These are phyloP conservation scores for Trialeurodes vaporariorum DNA, from an alignment of 1,140 invertebrate species.

Conservation along the genomic window DNA sequence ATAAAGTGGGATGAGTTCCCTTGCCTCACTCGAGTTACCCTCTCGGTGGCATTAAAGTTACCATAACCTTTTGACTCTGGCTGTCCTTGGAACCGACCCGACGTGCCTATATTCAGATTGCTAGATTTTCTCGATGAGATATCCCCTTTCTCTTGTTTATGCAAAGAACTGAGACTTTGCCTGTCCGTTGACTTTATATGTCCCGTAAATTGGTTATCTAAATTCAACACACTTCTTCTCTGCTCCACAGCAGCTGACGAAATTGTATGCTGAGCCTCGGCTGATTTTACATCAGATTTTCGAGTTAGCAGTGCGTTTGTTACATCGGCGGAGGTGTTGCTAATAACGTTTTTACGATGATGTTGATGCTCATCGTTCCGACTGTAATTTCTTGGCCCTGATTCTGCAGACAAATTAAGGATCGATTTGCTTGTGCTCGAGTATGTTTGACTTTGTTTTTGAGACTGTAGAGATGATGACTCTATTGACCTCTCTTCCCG, in stretches of 20 bases:
- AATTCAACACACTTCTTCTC: slow-evolving; percentile 61
- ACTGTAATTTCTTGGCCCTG: slow-evolving; percentile 10
- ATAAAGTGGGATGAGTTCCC: slow-evolving; percentile 59
- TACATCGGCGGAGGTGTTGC: slow-evolving; percentile 52
- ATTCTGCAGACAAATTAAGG: neutral
- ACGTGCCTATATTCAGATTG: slow-evolving; percentile 45
- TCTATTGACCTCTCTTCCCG: neutral
- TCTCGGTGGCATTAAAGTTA: slow-evolving; percentile 45
- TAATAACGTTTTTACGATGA: slow-evolving; percentile 58
- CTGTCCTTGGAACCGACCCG: slow-evolving; percentile 54
- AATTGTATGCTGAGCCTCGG: slow-evolving; percentile 50
- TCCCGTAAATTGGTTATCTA: slow-evolving; percentile 53
- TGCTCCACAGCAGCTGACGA: slow-evolving; percentile 65
- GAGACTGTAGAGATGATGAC: neutral
- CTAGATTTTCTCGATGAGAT: slow-evolving; percentile 32
- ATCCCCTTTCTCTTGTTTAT: slow-evolving; percentile 36
- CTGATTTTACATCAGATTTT: slow-evolving; percentile 45
- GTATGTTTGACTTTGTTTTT: slow-evolving; percentile 1
- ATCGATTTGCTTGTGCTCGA: neutral
- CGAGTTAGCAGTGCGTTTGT: slow-evolving; percentile 63
- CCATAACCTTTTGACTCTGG: slow-evolving; percentile 51
- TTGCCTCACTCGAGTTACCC: slow-evolving; percentile 39
- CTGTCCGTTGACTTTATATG: slow-evolving; percentile 51
- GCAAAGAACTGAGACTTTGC: slow-evolving; percentile 60
- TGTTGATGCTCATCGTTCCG: slow-evolving; percentile 11